Conservation (phyloP, 2,888 invertebrate genomes). For the Molorchus minor region DNA sequence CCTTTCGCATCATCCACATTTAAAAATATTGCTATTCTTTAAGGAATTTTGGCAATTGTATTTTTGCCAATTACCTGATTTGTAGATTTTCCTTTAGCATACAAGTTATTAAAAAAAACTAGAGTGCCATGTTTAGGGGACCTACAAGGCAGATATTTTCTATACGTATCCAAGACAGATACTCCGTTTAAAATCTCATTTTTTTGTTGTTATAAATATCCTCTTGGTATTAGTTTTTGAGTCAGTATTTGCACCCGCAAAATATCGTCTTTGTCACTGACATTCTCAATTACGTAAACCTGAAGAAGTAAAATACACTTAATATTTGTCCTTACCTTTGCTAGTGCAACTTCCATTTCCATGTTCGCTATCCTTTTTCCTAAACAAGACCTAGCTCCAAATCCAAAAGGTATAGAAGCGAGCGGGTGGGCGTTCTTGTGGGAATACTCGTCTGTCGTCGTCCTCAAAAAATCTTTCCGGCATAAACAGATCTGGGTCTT, state of each 20-base stretch:
- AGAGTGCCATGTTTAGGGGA: neutral
- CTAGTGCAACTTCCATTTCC: slow-evolving; percentile 58
- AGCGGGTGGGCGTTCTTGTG: slow-evolving; percentile 65
- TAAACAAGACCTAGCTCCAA: slow-evolving; percentile 73
- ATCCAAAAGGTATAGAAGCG: slow-evolving; percentile 73
- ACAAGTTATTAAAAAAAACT: too few relatives aligned
- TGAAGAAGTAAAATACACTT: neutral
- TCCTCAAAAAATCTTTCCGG: slow-evolving; percentile 54
- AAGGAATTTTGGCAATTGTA: too few relatives aligned
- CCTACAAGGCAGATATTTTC: neutral
- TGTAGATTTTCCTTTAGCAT: too few relatives aligned
- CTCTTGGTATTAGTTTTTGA: too few relatives aligned
- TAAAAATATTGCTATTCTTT: too few relatives aligned
- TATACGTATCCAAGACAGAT: neutral
- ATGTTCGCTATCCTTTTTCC: slow-evolving; percentile 78
- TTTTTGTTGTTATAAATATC: too few relatives aligned
- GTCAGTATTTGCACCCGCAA: neutral
- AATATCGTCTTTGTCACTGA: neutral
- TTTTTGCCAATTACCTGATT: too few relatives aligned
- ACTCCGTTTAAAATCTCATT: too few relatives aligned
- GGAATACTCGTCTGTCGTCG: slow-evolving; percentile 42
- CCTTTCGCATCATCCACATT: too few relatives aligned
- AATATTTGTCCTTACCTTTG: slow-evolving; percentile 44
- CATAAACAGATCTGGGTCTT: slow-evolving; percentile 46
- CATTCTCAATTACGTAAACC: neutral